A percentile compares a stretch with the other conserved stretches of the same genome.
phyloP scores from a whole-genome alignment of 2,888 invertebrate species.

The Acronicta aceris region DNA sequence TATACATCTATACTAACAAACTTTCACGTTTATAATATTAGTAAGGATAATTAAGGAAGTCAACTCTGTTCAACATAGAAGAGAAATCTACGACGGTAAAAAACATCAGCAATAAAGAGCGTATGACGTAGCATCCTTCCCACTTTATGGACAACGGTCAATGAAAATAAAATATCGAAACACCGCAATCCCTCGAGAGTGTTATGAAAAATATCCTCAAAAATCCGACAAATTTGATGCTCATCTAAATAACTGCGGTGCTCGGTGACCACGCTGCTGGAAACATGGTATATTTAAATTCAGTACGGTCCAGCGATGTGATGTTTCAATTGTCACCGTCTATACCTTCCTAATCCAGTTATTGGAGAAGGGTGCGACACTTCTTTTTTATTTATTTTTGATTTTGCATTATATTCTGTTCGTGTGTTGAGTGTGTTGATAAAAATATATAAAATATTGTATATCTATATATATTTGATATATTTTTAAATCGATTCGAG shows the following conservation, averaged over 20 bases:
- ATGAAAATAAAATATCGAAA: conserved; percentile 52
- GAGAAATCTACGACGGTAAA: not conserved
- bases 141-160: conserved; percentile 57
- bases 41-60: too few species aligned
- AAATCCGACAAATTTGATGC: conserved; percentile 75
- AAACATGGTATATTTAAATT: conserved; percentile 85
- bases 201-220: conserved; percentile 52
- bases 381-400: conserved; percentile 43
- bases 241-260: conserved; percentile 74
- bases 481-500: too few species aligned
- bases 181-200: conserved; percentile 55
- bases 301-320: conserved; percentile 73
- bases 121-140: conserved; percentile 19
- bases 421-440: conserved; percentile 31
- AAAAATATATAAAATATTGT: too few species aligned
- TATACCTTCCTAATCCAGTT: conserved; percentile 82
- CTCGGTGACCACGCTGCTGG: conserved; percentile 73
- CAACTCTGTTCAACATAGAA: not conserved
- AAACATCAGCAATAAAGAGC: conserved; percentile 13
- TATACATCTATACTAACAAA: too few species aligned
- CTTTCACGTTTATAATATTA: too few species aligned
- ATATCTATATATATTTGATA: too few species aligned
- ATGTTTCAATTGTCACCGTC: conserved; percentile 84
- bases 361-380: conserved; percentile 73
- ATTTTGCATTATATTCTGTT: conserved; percentile 36